These are phyloP conservation scores for Heliconius charithonia DNA, from an alignment of 2,888 invertebrate species.

Conservation along the genomic window DNA sequence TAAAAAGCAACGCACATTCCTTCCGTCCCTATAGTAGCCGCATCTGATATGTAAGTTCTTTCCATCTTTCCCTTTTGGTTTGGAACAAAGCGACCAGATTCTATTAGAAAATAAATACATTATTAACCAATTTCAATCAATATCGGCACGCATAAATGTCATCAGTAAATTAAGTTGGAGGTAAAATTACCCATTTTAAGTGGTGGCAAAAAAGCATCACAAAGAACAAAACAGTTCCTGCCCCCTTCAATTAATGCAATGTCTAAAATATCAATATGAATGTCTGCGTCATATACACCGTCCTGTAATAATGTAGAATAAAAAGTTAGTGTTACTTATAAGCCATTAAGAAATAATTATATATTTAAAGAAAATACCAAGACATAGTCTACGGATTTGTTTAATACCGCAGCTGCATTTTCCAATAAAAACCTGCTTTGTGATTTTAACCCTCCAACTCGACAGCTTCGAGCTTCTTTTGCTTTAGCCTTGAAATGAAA, in stretches of 20 bases:
- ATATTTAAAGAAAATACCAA: slow-evolving; percentile 65
- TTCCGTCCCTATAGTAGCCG: slow-evolving; percentile 80
- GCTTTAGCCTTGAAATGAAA: slow-evolving; percentile 80
- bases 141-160: neutral
- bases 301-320: slow-evolving; percentile 71
- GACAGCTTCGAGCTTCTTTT: slow-evolving; percentile 84
- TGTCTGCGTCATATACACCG: slow-evolving; percentile 87
- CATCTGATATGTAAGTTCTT: slow-evolving; percentile 86
- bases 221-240: slow-evolving; percentile 85
- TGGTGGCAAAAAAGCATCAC: slow-evolving; percentile 86
- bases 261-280: slow-evolving; percentile 84
- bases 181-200: slow-evolving; percentile 84
- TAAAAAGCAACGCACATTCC: slow-evolving; percentile 89
- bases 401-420: slow-evolving; percentile 84
- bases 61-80: slow-evolving; percentile 76
- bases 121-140: neutral
- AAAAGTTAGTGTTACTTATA: neutral
- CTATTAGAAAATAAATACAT: slow-evolving; percentile 63
- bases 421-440: slow-evolving; percentile 87
- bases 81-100: slow-evolving; percentile 85
- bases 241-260: slow-evolving; percentile 86
- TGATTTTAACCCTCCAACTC: slow-evolving; percentile 70
- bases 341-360: neutral
- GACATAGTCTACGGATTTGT: slow-evolving; percentile 81
- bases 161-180: neutral